Evolutionary conservation across 2,888 invertebrate species (phyloP), one percentile per base, ranked within the genome.

Genomic region (Machimus atricapillus): DNA sequence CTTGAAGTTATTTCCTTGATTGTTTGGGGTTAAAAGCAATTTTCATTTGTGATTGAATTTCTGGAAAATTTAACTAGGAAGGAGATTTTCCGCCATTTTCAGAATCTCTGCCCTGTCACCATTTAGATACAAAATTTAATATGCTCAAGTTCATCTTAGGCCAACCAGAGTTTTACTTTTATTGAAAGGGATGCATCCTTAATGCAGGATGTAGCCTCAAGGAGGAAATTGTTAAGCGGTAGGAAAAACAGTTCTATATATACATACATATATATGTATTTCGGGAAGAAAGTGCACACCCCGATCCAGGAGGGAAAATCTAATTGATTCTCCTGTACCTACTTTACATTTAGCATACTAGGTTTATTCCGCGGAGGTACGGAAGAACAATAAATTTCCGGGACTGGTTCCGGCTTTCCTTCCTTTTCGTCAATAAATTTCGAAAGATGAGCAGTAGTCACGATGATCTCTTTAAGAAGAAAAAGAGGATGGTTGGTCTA

Each of bases 101-200:
- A 14, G 52, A 79, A 79, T 27, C 19, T 12, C 8, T 52, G 52
- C 12, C 2, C 8, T 52, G 52, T 56, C 56, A 46, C 79, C 79
- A 79, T 79, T 79, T 79, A 16, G 79, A 52, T 5, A 12, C 31
- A 56, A 46, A 79, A 79, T 79, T 79, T 7, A 79, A 79, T 79
- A 79, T 79, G 46, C 14, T 31, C 46, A 31, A 14, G 9, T 52
- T 31, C 78, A 27, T 52, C 31, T 27, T 6, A 46, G 52, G n/a
- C 79, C 79, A 79, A 79, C 79, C 79, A 79, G 52, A 79, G n/a
- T 79, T 40, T 40, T 52, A 52, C 27, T 27, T 23, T n/a, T 12
- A 8, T 7, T 6, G 27, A 52, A 4, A n/a, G 78, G 16, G 43
- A 23, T 31, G 27, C 43, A 78, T 46, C 78, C 43, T 78, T 19